Conservation (phyloP, 2,888 invertebrate genomes). For the Drosophila picticornis region DNA sequence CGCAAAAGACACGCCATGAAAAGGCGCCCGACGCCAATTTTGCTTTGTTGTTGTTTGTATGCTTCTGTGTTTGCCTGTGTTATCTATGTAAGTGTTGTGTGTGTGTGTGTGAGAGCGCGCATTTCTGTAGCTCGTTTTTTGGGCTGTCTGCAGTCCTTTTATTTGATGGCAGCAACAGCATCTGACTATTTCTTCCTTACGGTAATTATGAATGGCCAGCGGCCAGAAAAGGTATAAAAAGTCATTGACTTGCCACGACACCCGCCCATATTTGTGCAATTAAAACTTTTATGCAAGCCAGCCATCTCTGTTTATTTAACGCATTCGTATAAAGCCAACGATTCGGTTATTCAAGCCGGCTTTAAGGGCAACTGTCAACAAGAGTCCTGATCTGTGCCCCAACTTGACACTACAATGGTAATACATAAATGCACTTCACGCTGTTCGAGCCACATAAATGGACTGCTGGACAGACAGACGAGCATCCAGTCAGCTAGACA, state of each 20-base stretch:
- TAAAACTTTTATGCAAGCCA: constrained; percentile 62
- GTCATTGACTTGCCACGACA: constrained; percentile 51
- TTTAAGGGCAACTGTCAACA: constrained; percentile 28
- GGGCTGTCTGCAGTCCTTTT: constrained; percentile 47
- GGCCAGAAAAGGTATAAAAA: constrained; percentile 61
- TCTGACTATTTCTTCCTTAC: constrained; percentile 44
- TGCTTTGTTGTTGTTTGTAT: constrained; percentile 58
- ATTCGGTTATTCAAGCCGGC: constrained; percentile 54
- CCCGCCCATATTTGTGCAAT: constrained; percentile 58
- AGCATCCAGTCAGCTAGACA: constrained; percentile 24
- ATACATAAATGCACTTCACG: constrained; percentile 22
- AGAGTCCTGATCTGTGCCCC: constrained; percentile 18
- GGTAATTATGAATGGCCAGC: constrained; percentile 75
- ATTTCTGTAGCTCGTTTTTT: constrained; percentile 24
- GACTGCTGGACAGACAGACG: background rate
- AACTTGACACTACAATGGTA: constrained; percentile 27
- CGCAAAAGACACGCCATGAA: constrained; percentile 69
- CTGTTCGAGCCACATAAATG: constrained; percentile 3
- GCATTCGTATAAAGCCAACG: constrained; percentile 12
- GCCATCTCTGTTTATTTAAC: constrained; percentile 65
- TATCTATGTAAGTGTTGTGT: background rate
- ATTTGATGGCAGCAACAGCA: constrained; percentile 34
- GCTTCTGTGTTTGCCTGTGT: constrained; percentile 5
- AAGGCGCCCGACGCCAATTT: constrained; percentile 59
- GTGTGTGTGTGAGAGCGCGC: constrained; percentile 10